Conservation (phyloP, 2,888 invertebrate genomes). For the Laothoe populi region DNA sequence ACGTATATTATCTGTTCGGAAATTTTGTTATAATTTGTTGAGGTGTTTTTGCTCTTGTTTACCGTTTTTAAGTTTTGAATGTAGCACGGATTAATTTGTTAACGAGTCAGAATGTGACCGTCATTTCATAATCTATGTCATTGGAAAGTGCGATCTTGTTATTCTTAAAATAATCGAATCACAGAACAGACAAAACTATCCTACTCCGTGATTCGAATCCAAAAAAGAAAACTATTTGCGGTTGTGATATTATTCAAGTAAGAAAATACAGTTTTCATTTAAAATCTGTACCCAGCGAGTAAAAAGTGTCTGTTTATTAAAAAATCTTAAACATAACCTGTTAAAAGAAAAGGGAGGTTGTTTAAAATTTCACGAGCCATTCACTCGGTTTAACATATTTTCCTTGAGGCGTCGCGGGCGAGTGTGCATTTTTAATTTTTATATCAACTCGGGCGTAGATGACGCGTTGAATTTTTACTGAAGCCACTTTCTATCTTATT, state of each 20-base stretch:
- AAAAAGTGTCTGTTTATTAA: slow-evolving; percentile 29
- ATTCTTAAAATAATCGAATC: too few relatives aligned
- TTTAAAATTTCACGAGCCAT: slow-evolving; percentile 63
- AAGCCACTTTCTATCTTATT: slow-evolving; percentile 75
- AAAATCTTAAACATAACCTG: slow-evolving; percentile 40
- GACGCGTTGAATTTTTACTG: slow-evolving; percentile 80
- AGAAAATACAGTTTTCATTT: slow-evolving; percentile 29
- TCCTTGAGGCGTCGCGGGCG: slow-evolving; percentile 71
- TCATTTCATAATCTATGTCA: too few relatives aligned
- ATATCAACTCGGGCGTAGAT: slow-evolving; percentile 67
- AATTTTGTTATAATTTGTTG: slow-evolving; percentile 32
- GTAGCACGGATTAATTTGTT: too few relatives aligned
- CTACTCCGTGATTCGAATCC: too few relatives aligned
- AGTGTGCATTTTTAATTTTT: slow-evolving; percentile 82
- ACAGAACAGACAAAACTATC: too few relatives aligned
- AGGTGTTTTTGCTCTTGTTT: too few relatives aligned
- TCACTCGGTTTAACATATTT: slow-evolving; percentile 66
- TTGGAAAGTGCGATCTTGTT: too few relatives aligned
- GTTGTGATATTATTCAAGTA: slow-evolving; percentile 8
- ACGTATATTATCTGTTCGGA: slow-evolving; percentile 26
- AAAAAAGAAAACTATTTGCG: background rate
- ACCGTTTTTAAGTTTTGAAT: too few relatives aligned
- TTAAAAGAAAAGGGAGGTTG: slow-evolving; percentile 44
- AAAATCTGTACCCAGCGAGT: background rate
- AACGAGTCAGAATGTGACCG: too few relatives aligned